Base-by-base conservation (phyloP, 2,797 vertebrate genomes). In the Ambastaia sidthimunki region DNA sequence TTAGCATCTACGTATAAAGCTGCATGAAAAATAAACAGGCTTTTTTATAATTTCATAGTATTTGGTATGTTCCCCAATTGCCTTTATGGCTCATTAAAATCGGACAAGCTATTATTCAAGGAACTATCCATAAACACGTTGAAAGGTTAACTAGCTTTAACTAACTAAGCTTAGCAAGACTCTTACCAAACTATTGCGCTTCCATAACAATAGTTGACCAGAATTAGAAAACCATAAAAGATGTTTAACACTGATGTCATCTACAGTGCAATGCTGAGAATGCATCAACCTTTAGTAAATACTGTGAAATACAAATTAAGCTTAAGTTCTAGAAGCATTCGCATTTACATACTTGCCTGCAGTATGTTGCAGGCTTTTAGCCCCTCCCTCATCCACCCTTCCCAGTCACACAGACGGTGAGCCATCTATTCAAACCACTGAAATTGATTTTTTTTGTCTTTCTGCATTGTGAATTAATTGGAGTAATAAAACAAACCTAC, bases 401-500 rank as follows among this genome's bases (percentile, higher is more conserved):
- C 48, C 47, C 15, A 52, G 69, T 9, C 10, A 10, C 7, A 59
- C 4, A 31, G 59, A 62, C 59, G 13, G 28, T 65, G 28, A 76
- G 60, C 57, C 82, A 57, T 69, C 63, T 15, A 62, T 70, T 76
- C 68, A 78, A 78, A 81, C 75, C 37, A 28, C 60, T 78, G 73
- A 84, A 71, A 78, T 73, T 31, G 83, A 81, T 81, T 82, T 78
- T 63, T 67, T 78, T 54, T 69, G 54, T 23, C 57, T 73, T 80
- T 79, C 72, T 59, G 81, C 83, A 83, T 84, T 80, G 74, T 80
- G 44, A 85, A 82, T 73, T 87, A 84, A 83, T 74, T 80, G 71
- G 67, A 73, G 73, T 79, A 80, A 84, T 84, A 84, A 83, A 84
- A 84, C 80, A 78, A 82, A 80, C 59, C 80, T 83, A 73, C 69